Conservation (phyloP, 2,113 vertebrate genomes). For the Rhipidura dahli region DNA sequence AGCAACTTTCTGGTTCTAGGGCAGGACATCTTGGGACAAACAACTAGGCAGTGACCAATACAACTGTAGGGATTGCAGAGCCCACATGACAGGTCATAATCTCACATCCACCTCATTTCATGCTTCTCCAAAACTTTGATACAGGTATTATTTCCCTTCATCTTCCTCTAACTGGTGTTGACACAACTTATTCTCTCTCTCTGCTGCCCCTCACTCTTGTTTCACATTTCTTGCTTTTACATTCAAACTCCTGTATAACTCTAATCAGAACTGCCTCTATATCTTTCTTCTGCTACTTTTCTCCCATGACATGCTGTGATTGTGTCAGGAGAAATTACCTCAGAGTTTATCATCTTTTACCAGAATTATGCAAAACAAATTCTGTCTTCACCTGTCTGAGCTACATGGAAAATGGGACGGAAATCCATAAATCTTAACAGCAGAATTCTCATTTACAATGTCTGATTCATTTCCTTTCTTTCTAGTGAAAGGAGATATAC, state of each 20-base stretch:
- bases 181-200: neutral
- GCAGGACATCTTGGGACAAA: neutral
- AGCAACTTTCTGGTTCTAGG: neutral
- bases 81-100: neutral
- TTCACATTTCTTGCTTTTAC: neutral
- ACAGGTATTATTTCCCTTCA: neutral
- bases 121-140: neutral
- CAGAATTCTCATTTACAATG: neutral
- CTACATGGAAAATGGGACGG: neutral
- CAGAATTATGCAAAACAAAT: neutral
- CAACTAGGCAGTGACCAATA: neutral
- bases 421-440: neutral
- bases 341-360: neutral
- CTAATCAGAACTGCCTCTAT: neutral
- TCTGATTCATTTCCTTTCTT: neutral
- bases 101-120: neutral
- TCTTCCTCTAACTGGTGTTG: neutral
- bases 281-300: neutral
- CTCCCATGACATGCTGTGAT: neutral
- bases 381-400: neutral
- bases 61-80: neutral
- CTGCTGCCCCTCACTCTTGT: neutral
- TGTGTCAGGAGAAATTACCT: neutral
- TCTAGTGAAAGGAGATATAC: constrained; percentile 62
- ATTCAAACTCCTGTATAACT: neutral